Percentiles rank a stretch among this genome's conserved stretches.
Evolutionary conservation across 37 sponge, comb jelly and placozoan genomes (phyloP).

Genomic region (Beroe ovata): DNA sequence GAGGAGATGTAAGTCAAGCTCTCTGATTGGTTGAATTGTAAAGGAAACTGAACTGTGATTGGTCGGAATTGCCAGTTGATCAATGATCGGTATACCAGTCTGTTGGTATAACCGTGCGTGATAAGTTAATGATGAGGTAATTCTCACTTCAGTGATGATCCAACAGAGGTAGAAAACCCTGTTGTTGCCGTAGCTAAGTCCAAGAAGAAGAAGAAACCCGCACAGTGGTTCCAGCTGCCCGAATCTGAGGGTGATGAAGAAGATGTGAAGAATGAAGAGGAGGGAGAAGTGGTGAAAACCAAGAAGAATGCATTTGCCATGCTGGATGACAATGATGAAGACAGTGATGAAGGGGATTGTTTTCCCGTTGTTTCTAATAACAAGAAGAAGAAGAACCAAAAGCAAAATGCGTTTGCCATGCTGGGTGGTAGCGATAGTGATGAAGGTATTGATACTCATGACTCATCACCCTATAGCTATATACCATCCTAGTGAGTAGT

Average conservation of each 20-base stretch:
- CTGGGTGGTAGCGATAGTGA: slow-evolving; percentile 38
- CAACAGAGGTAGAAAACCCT: neutral
- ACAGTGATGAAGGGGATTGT: neutral
- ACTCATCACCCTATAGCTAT: too few species aligned
- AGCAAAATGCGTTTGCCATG: slow-evolving; percentile 34
- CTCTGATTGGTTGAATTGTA: too few species aligned
- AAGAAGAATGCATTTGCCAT: slow-evolving; percentile 18
- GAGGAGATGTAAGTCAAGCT: neutral
- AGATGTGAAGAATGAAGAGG: neutral
- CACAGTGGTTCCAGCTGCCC: slow-evolving; percentile 1
- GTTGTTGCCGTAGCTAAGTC: neutral
- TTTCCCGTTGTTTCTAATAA: neutral
- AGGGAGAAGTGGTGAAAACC: neutral
- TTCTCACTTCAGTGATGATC: slow-evolving; percentile 27
- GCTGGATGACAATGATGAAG: neutral
- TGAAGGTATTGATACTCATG: neutral
- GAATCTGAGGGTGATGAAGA: slow-evolving; percentile 28
- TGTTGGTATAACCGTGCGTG: too few species aligned
- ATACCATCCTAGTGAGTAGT: too few species aligned
- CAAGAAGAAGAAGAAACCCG: slow-evolving; percentile 6
- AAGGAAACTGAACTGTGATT: too few species aligned
- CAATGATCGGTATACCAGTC: too few species aligned
- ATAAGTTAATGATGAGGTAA: too few species aligned
- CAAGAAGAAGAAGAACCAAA: slow-evolving; percentile 2
- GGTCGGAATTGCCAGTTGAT: too few species aligned